Percentiles rank a stretch among this genome's conserved stretches.
These are phyloP conservation scores for Nanorana parkeri DNA, from an alignment of 2,113 vertebrate species.

Conservation along the genomic window DNA sequence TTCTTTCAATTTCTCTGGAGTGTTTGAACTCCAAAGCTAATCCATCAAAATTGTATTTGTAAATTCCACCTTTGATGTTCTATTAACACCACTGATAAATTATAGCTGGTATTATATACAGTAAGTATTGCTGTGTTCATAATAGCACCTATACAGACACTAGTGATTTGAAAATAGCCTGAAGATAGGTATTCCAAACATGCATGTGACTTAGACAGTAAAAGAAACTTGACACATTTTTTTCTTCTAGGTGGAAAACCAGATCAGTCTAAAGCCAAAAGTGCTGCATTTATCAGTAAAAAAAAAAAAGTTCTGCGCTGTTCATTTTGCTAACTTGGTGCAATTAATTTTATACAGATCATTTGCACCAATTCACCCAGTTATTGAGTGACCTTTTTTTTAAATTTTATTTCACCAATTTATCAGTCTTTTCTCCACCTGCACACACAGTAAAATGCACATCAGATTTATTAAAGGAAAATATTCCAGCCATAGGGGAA, in stretches of 20 bases:
- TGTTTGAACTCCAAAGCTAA: background rate
- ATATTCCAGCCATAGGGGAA: conserved; percentile 15
- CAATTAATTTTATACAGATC: conserved; percentile 21
- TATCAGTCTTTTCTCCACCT: conserved; percentile 28
- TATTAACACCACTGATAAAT: background rate
- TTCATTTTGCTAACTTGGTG: background rate
- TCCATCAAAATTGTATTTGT: background rate
- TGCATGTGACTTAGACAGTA: background rate
- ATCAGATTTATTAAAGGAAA: conserved; percentile 29
- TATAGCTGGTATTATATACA: background rate
- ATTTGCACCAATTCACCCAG: conserved; percentile 18
- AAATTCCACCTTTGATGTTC: conserved; percentile 12
- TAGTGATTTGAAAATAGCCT: conserved; percentile 39
- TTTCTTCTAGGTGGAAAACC: background rate
- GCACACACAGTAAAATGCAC: background rate
- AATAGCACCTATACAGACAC: conserved; percentile 1
- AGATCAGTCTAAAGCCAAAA: background rate
- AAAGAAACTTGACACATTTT: conserved; percentile 17
- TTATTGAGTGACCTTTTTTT: conserved; percentile 36
- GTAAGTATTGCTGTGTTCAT: background rate
- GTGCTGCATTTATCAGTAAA: conserved; percentile 4
- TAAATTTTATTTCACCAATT: conserved; percentile 13
- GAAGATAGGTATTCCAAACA: conserved; percentile 52
- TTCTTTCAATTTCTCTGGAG: background rate
- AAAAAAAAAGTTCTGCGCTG: conserved; percentile 4